A percentile compares a stretch with the other conserved stretches of the same genome.
phyloP scores from a whole-genome alignment of 2,888 invertebrate genomes.

The Silvanus unidentatus region DNA sequence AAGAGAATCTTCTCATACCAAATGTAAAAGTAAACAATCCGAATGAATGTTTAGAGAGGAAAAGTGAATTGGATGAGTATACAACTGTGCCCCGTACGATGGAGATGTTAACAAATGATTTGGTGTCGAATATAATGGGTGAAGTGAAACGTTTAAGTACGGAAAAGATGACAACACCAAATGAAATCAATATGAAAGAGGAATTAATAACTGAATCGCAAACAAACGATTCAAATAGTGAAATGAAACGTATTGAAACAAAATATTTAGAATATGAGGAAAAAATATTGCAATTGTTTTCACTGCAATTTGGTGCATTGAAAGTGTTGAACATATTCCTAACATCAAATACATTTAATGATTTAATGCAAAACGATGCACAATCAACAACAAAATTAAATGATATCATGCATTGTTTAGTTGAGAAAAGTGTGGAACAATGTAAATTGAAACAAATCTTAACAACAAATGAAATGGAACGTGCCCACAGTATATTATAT shows the following conservation, averaged over 20 bases:
- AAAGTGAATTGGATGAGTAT: too few species aligned
- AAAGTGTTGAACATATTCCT: conserved; percentile 51
- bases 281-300: conserved; percentile 46
- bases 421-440: conserved; percentile 46
- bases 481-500: conserved; percentile 48
- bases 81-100: conserved; percentile 40
- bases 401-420: conserved; percentile 42
- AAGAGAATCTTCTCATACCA: conserved; percentile 34
- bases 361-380: conserved; percentile 47
- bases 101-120: conserved; percentile 48
- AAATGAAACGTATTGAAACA: conserved; percentile 35
- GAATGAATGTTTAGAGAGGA: conserved; percentile 3
- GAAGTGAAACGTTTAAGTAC: conserved; percentile 48
- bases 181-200: conserved; percentile 19
- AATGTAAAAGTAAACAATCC: conserved; percentile 17
- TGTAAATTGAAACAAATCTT: conserved; percentile 47
- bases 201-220: background rate
- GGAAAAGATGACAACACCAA: conserved; percentile 33
- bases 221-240: conserved; percentile 18
- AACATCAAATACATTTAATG: conserved; percentile 49
- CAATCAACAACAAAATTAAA: conserved; percentile 32
- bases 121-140: conserved; percentile 50
- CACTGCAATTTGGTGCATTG: conserved; percentile 53
- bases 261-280: conserved; percentile 47
- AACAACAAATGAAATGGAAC: conserved; percentile 47